phyloP scores from a whole-genome alignment of 2,113 vertebrate species.

The Notothenia coriiceps region DNA sequence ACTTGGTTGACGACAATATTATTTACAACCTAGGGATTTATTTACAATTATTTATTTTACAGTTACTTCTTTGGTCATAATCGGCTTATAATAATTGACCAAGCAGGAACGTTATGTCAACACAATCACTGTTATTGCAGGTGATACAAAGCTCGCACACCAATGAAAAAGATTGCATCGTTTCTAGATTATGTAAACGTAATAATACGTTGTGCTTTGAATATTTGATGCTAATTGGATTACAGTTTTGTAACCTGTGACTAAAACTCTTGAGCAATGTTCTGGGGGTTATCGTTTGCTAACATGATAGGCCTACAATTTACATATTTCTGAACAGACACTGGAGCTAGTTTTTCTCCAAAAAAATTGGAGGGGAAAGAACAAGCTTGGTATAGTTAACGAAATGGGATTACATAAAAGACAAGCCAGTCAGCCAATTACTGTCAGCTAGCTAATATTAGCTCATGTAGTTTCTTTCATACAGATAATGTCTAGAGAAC shows the following conservation, averaged over 20 bases:
- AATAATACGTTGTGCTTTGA: neutral
- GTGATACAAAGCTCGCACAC: accelerated
- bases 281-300: neutral
- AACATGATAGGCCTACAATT: neutral
- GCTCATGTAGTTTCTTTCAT: neutral
- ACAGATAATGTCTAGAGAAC: neutral
- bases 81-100: neutral
- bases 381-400: neutral
- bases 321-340: neutral
- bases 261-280: neutral
- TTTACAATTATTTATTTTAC: accelerated
- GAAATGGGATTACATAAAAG: neutral
- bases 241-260: neutral
- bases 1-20: accelerated
- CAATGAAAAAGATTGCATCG: neutral
- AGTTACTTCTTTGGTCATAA: accelerated
- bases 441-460: neutral
- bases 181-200: neutral
- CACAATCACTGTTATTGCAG: neutral
- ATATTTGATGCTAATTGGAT: neutral
- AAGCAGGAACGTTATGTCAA: neutral
- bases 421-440: neutral
- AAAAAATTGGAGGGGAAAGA: neutral
- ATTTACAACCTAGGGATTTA: accelerated
- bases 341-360: neutral